Evolutionary conservation across 2,888 invertebrate species (phyloP).

Genomic region (Kuschelorhynchus macadamiae): DNA sequence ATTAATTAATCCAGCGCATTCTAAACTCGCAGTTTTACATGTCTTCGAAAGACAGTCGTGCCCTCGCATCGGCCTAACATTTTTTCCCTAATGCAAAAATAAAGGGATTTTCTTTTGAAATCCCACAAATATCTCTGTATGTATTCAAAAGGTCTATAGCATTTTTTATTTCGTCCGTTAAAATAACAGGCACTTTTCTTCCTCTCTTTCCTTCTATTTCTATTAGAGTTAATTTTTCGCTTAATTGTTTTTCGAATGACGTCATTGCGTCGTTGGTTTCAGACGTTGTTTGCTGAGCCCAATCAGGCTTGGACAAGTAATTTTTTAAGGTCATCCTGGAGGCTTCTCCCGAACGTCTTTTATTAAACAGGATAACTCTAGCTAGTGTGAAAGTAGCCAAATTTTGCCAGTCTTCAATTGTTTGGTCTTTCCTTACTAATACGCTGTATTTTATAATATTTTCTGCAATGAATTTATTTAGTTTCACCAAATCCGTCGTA

Average conservation of each 20-base stretch:
- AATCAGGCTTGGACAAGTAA: conserved; percentile 36
- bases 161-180: no score
- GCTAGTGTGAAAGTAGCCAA: conserved; percentile 11
- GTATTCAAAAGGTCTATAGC: no score
- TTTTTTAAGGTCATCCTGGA: conserved; percentile 38
- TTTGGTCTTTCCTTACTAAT: neutral
- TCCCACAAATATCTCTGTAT: no score
- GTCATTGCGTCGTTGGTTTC: neutral
- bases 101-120: no score
- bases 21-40: conserved; percentile 24
- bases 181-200: neutral
- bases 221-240: neutral
- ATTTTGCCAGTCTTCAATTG: neutral
- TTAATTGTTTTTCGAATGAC: neutral
- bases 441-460: conserved; percentile 30
- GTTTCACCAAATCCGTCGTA: conserved; percentile 41
- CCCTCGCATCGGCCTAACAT: no score
- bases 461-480: conserved; percentile 34
- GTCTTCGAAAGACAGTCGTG: conserved; percentile 40
- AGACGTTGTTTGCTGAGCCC: conserved; percentile 7
- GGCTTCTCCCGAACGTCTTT: conserved; percentile 46
- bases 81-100: no score
- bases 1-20: conserved; percentile 42
- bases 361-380: conserved; percentile 48
- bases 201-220: neutral